Percentiles rank a stretch among this genome's conserved stretches.
phyloP scores from a whole-genome alignment of 2,113 vertebrate species.

The Heterotilapia buettikoferi region DNA sequence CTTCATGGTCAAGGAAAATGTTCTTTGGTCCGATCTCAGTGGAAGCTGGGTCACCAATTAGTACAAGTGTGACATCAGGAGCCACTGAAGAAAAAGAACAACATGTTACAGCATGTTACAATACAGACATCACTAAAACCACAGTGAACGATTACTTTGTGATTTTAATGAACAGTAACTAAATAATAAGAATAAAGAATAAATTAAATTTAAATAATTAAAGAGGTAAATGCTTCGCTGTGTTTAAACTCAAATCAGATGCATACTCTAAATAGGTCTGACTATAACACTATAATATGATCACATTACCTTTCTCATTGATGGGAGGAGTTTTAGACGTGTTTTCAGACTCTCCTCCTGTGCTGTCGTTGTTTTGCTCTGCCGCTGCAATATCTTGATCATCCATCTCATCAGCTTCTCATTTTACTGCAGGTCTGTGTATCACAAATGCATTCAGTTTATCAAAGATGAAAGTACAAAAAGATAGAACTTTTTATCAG shows the following conservation, averaged over 20 bases:
- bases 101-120: background rate
- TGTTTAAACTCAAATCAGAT: background rate
- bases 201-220: background rate
- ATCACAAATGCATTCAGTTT: background rate
- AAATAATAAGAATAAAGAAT: background rate
- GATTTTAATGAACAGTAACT: background rate
- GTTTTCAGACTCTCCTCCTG: background rate
- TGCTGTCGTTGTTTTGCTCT: background rate
- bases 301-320: background rate
- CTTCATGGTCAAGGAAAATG: accelerated
- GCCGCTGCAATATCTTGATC: background rate
- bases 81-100: accelerated
- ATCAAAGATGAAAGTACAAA: background rate
- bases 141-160: background rate
- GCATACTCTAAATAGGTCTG: accelerated
- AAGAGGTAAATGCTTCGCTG: too few relatives aligned
- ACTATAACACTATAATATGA: background rate
- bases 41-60: accelerated
- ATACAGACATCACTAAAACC: accelerated
- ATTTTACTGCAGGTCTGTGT: background rate
- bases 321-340: background rate
- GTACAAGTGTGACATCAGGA: background rate
- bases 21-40: accelerated
- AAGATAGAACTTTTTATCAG: background rate
- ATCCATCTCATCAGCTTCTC: background rate